Evolutionary conservation across 2,797 vertebrate species (phyloP), one percentile per base, ranked within the genome.

Genomic region (Hippopotamyrus pictus): DNA sequence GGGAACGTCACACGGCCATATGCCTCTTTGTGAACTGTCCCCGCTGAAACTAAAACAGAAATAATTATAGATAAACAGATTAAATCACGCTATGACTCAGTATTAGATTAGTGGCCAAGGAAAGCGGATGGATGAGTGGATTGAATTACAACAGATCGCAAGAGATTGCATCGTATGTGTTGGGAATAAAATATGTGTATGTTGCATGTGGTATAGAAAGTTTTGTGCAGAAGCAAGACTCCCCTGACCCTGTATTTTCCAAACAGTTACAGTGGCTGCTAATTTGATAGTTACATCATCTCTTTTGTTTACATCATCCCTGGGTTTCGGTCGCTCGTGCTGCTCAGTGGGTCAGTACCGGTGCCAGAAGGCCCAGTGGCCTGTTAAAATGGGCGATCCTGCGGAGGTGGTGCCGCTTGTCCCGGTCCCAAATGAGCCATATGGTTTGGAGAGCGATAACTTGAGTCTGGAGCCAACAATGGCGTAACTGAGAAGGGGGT

Each of bases 401-500:
- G 19, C 50, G 91, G 65, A 65, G 84, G 89, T 87, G 90, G 91
- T 92, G 92, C 92, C 86, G 88, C 92, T 92, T 91, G 92, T 93
- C 91, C 93, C 92, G 93, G 93, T 92, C 92, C 93, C 9, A 92
- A 94, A 94, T 0, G 90, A 94, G 95, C 93, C 96, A 97, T 96
- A 96, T 97, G 97, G 95, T 95, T 95, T 94, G 92, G 94, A 96
- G 96, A 90, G 94, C 95, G 96, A 96, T 96, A 97, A 96, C 95
- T 95, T 92, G 94, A 95, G 95, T 94, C 92, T 90, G 82, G 89
- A 91, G 92, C 92, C 95, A 95, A 98, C 97, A 97, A 97, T 97
- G 95, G 95, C 17, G 87, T 88, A 93, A 92, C 91, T 93, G 94
- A 94, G 96, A 94, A 94, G 93, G 92, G 96, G 96, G 95, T 95